A percentile compares a stretch with the other conserved stretches of the same genome.
Conservation (phyloP, 2,888 invertebrate genomes). For the Ophraella communa region DNA sequence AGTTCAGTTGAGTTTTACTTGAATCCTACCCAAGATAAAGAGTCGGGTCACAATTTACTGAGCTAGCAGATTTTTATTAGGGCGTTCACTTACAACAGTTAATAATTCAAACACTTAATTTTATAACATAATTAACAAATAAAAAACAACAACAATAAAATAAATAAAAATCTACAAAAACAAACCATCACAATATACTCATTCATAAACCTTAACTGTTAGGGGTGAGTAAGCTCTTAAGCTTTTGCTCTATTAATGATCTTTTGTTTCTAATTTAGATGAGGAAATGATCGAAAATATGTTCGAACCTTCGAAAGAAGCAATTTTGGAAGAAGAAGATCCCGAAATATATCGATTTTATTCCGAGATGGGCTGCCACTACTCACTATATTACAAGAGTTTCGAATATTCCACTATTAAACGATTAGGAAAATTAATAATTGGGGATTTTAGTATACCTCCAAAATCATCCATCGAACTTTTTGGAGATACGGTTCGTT, state of each 20-base stretch:
- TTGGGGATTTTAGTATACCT: conserved; percentile 56
- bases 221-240: no score
- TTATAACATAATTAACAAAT: no score
- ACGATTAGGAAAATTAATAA: conserved; percentile 56
- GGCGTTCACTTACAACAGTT: no score
- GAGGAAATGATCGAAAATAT: neutral
- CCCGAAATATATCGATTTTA: conserved; percentile 61
- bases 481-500: conserved; percentile 53
- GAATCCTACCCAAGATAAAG: no score
- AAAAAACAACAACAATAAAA: no score
- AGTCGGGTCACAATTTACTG: no score
- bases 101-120: no score
- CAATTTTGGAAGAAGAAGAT: conserved; percentile 49
- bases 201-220: no score
- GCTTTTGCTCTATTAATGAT: neutral
- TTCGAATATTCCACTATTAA: conserved; percentile 65
- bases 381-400: conserved; percentile 64
- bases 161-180: no score
- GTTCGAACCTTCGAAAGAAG: neutral
- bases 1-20: no score
- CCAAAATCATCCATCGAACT: conserved; percentile 56
- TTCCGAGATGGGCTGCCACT: conserved; percentile 65
- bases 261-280: neutral
- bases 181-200: no score
- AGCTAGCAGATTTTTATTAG: no score